Conservation (phyloP, 2,797 vertebrate genomes). For the Liparis tanakae region DNA sequence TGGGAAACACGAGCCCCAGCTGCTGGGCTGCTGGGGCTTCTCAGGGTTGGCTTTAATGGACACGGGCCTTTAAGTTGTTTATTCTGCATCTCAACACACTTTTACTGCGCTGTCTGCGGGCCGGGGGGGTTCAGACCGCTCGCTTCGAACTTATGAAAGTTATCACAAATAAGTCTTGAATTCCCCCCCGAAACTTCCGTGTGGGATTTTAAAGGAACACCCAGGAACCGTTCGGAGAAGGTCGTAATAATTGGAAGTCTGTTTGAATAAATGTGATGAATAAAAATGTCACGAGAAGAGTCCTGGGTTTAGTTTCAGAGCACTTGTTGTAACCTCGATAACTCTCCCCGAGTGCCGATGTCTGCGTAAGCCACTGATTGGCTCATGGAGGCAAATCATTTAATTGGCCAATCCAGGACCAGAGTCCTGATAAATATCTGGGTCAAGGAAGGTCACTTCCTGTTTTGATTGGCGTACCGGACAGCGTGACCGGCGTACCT, state of each 20-base stretch:
- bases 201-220: constrained; percentile 23
- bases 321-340: neutral
- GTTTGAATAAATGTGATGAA: neutral
- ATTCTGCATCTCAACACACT: constrained; percentile 34
- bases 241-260: constrained; percentile 1
- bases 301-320: constrained; percentile 15
- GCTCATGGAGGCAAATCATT: neutral
- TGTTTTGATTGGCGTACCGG: no score
- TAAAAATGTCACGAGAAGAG: neutral
- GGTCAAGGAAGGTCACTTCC: no score
- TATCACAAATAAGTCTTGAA: constrained; percentile 27
- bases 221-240: neutral
- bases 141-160: constrained; percentile 15
- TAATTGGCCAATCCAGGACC: no score
- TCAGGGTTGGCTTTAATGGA: constrained; percentile 33
- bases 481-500: no score
- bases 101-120: constrained; percentile 27
- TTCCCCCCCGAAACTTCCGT: constrained; percentile 1
- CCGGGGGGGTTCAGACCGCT: neutral
- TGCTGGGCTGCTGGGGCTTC: constrained; percentile 41
- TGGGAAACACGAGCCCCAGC: constrained; percentile 44
- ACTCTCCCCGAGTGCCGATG: constrained; percentile 12
- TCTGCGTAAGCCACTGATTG: constrained; percentile 36
- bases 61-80: constrained; percentile 52
- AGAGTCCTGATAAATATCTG: no score